Evolutionary conservation across 1,140 invertebrate genomes (phyloP).

Genomic region (Cryptotermes secundus): DNA sequence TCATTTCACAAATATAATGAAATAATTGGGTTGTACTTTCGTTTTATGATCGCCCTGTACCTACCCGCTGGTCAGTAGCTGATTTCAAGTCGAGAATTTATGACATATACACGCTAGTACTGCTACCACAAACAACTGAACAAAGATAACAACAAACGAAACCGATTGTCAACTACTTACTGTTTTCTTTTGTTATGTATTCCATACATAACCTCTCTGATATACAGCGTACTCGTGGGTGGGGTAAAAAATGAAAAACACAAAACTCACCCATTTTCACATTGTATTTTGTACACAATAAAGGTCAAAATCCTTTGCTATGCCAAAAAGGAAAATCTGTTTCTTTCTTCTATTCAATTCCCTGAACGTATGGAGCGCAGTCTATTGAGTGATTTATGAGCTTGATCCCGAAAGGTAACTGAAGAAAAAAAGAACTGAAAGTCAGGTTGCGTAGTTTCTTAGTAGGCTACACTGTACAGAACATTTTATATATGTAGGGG

Average conservation of each 20-base stretch:
- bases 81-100: not conserved
- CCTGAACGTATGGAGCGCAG: slow-evolving; percentile 26
- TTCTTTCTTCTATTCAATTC: slow-evolving; percentile 29
- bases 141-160: slow-evolving; percentile 19
- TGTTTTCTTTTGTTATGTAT: slow-evolving; percentile 18
- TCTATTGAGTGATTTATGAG: slow-evolving; percentile 19
- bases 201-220: slow-evolving; percentile 18
- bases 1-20: not conserved
- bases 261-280: slow-evolving; percentile 28
- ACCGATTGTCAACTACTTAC: slow-evolving; percentile 19
- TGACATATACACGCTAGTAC: not conserved
- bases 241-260: slow-evolving; percentile 17
- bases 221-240: slow-evolving; percentile 22
- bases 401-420: slow-evolving; percentile 10
- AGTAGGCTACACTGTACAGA: not conserved
- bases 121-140: slow-evolving; percentile 16
- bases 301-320: slow-evolving; percentile 27
- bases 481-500: not conserved
- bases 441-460: not conserved
- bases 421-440: not conserved
- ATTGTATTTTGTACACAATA: slow-evolving; percentile 30
- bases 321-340: slow-evolving; percentile 28
- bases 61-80: slow-evolving; percentile 9
- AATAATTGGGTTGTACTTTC: not conserved
- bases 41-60: not conserved